A percentile compares a stretch with the other conserved stretches of the same genome.
These are phyloP conservation scores for Papilio polytes DNA, from an alignment of 1,140 invertebrate species.

Conservation along the genomic window DNA sequence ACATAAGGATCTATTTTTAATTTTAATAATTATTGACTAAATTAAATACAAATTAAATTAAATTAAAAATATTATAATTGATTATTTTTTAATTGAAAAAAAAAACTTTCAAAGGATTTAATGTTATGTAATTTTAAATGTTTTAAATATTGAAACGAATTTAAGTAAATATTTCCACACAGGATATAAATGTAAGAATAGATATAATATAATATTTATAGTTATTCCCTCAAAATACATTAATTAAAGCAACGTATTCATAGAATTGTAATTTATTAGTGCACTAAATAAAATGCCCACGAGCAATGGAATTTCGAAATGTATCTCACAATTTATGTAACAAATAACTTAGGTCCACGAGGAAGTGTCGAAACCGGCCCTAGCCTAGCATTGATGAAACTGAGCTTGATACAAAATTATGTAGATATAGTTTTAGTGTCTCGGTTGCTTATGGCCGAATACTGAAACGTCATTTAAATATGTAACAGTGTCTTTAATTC, in stretches of 20 bases:
- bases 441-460: no score
- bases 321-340: slow-evolving; percentile 33
- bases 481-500: no score
- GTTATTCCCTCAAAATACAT: not conserved
- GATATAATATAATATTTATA: no score
- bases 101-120: no score
- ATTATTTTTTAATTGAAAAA: no score
- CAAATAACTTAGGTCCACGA: slow-evolving; percentile 42
- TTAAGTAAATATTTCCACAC: no score
- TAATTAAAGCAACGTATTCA: not conserved
- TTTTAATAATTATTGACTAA: not conserved
- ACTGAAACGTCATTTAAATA: no score
- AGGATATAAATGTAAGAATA: no score
- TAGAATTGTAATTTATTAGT: not conserved
- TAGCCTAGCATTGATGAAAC: slow-evolving; percentile 57
- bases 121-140: no score
- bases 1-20: not conserved
- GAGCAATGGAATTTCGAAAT: slow-evolving; percentile 30
- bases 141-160: no score
- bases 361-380: slow-evolving; percentile 52
- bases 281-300: slow-evolving; percentile 3
- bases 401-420: slow-evolving; percentile 45
- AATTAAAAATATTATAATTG: no score
- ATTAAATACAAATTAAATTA: no score
- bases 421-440: slow-evolving; percentile 16